Base-by-base conservation (phyloP, 2,888 invertebrate species). In the Deilephila elpenor region DNA sequence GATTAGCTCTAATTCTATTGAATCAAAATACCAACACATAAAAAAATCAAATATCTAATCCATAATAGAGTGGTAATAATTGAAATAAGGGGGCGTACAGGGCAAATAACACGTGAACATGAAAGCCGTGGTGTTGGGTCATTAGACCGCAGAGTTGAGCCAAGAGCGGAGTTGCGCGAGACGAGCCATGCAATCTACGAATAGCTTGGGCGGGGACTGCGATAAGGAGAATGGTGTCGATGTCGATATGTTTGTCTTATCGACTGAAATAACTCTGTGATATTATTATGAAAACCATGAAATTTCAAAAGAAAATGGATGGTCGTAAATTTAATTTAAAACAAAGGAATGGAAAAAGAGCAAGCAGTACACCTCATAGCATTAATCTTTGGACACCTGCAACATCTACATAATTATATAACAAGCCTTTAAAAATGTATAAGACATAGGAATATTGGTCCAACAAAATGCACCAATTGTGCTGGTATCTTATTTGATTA, bases 61-160 rank as follows among this genome's bases (percentile, higher is more conserved):
- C 7, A 20, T 17, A 44, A 25, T 51, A 44, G 19, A 56, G 25
- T 44, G 17, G 8, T 25, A 51, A 44, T 67, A 51, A 51, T 67
- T 67, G 67, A 51, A 67, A 67, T 67, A 20, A 44, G 60, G 25
- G 25, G 60, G 37, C 60, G 44, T 60, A 29, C n/a, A 44, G 67
- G 29, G 51, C 51, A 51, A 67, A 67, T 67, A 67, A 67, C 67
- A 51, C 67, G 51, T 67, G 67, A 67, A 25, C 59, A 59, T 1
- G 72, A 67, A 73, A 37, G 64, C 25, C 34, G 70, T 71, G 61
- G 70, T 8, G 71, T 75, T 72, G 74, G 82, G 80, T 84, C 85
- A 86, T 86, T 87, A 86, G 83, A 87, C 83, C 83, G 77, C 82
- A 83, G 82, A 73, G 83, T 86, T 83, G 85, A 86, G 83, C 80